Evolutionary conservation across 2,888 invertebrate species (phyloP).

Genomic region (Agrotis clavis): DNA sequence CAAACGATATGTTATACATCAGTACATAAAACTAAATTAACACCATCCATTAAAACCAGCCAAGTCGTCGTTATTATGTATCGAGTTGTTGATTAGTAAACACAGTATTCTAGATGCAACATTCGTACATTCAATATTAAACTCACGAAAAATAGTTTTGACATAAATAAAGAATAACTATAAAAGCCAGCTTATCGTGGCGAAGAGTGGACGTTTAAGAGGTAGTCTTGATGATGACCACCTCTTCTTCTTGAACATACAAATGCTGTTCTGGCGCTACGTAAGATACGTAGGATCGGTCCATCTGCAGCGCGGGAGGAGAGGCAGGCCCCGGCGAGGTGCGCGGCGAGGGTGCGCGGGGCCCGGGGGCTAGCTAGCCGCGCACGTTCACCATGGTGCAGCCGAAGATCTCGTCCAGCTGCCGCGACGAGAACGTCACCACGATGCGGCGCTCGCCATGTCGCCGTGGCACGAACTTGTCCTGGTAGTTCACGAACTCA

Average conservation of each 20-base stretch:
- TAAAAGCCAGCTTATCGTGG: constrained; percentile 33
- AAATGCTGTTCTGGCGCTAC: constrained; percentile 83
- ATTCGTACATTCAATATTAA: constrained; percentile 69
- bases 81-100: constrained; percentile 58
- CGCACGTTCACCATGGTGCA: constrained; percentile 90
- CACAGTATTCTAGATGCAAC: constrained; percentile 58
- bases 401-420: constrained; percentile 92
- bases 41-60: constrained; percentile 84
- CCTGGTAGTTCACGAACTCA: constrained; percentile 92
- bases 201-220: constrained; percentile 64
- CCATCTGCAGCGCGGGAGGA: constrained; percentile 81
- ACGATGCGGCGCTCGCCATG: constrained; percentile 92
- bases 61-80: constrained; percentile 75
- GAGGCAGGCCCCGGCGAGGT: constrained; percentile 83
- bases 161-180: constrained; percentile 55
- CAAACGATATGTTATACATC: constrained; percentile 63
- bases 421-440: constrained; percentile 92
- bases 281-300: constrained; percentile 81
- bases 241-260: constrained; percentile 86
- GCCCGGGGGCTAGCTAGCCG: constrained; percentile 88
- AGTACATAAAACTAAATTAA: constrained; percentile 59
- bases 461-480: constrained; percentile 91
- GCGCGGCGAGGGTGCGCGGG: constrained; percentile 82
- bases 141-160: constrained; percentile 61
- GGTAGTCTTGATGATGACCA: constrained; percentile 83